phyloP scores from a whole-genome alignment of 2,888 invertebrate genomes.

The Cryptocephalus moraei region DNA sequence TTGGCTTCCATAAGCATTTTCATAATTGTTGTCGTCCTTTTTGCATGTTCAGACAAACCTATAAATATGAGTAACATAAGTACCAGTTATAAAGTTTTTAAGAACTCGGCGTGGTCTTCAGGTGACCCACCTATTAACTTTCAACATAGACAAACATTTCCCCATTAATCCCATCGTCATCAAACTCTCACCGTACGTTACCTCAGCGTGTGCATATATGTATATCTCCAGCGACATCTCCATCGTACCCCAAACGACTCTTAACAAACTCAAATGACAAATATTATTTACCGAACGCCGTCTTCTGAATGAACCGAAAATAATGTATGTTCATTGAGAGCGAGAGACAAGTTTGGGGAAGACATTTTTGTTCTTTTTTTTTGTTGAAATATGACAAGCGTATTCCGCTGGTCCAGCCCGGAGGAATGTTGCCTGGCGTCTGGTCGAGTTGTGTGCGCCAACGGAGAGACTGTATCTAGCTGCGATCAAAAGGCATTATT shows the following conservation, averaged over 20 bases:
- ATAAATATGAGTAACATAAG: too few species aligned
- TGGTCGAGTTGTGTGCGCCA: slow-evolving; percentile 17
- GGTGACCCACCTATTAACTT: too few species aligned
- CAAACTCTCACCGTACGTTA: too few species aligned
- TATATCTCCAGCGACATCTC: background rate
- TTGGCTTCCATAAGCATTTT: too few species aligned
- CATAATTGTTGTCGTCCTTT: too few species aligned
- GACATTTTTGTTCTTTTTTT: too few species aligned
- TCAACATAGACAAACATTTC: too few species aligned
- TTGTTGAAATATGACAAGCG: slow-evolving; percentile 17
- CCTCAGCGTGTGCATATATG: too few species aligned
- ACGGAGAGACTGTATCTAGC: slow-evolving; percentile 17
- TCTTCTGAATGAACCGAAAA: slow-evolving; percentile 15
- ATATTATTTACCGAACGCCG: background rate
- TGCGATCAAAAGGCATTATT: slow-evolving; percentile 16
- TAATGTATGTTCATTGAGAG: slow-evolving; percentile 16
- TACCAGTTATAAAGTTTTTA: too few species aligned
- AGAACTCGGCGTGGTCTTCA: too few species aligned
- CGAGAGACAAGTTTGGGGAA: slow-evolving; percentile 9
- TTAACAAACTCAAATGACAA: slow-evolving; percentile 2
- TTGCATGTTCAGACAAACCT: too few species aligned
- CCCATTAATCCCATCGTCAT: too few species aligned
- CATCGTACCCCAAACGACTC: background rate
- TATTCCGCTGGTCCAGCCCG: slow-evolving; percentile 14
- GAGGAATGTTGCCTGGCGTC: slow-evolving; percentile 25